Conservation (phyloP, 1,140 invertebrate genomes). For the Ips typographus region DNA sequence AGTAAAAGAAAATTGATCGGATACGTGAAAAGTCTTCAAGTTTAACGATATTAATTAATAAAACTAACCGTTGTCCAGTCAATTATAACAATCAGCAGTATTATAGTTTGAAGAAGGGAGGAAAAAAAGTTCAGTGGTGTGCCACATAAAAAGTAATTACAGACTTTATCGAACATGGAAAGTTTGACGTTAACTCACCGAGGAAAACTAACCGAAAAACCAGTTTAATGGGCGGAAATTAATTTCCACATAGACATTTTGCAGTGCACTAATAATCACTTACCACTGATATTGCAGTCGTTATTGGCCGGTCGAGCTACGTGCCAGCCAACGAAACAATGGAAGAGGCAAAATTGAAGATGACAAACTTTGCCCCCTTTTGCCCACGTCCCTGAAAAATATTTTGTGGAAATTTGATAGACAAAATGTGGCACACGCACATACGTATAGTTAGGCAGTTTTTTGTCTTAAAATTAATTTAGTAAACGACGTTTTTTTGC, state of each 20-base stretch:
- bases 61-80: too few relatives aligned
- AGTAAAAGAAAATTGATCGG: too few relatives aligned
- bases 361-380: slow-evolving; percentile 15
- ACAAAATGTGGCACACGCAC: not conserved
- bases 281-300: slow-evolving; percentile 12
- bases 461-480: too few relatives aligned
- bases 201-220: slow-evolving; percentile 2
- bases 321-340: slow-evolving; percentile 19
- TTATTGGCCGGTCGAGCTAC: slow-evolving; percentile 20
- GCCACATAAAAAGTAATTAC: too few relatives aligned
- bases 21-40: too few relatives aligned
- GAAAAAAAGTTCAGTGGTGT: too few relatives aligned
- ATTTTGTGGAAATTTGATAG: not conserved
- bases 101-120: too few relatives aligned
- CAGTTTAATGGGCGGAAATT: slow-evolving; percentile 8
- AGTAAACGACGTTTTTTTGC: too few relatives aligned
- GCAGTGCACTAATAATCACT: slow-evolving; percentile 16
- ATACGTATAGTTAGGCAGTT: not conserved
- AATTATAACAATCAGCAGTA: too few relatives aligned
- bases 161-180: too few relatives aligned
- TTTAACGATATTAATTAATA: too few relatives aligned
- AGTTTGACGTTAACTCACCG: too few relatives aligned
- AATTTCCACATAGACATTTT: slow-evolving; percentile 16
- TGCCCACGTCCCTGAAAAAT: not conserved
- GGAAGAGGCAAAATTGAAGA: slow-evolving; percentile 15